Percentiles rank a stretch among this genome's conserved stretches.
Conservation (phyloP, 2,888 invertebrate species). For the Apodemia hepburni region DNA sequence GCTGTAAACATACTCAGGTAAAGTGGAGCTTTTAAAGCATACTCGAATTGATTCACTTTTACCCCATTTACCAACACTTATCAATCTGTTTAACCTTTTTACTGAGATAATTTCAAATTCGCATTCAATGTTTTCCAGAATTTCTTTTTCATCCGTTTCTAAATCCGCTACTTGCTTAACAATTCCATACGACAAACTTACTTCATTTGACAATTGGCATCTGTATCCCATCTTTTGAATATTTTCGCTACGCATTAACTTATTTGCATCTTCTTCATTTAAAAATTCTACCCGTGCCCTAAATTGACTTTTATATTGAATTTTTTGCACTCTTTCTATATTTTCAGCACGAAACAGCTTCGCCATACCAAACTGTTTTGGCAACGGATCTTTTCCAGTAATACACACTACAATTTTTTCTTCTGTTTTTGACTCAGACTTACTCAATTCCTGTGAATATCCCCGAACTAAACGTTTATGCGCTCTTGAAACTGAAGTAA, state of each 20-base stretch:
- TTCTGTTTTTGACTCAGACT: too few relatives aligned
- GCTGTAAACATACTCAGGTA: background rate
- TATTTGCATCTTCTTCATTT: background rate
- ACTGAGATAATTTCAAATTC: background rate
- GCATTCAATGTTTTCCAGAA: background rate
- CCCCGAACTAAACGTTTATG: background rate
- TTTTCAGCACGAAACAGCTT: conserved; percentile 29
- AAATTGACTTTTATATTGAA: conserved; percentile 29
- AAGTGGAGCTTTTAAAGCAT: background rate
- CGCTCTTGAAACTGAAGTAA: background rate
- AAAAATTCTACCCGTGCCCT: conserved; percentile 27
- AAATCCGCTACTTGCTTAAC: background rate
- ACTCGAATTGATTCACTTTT: background rate
- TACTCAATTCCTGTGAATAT: background rate
- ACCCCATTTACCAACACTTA: background rate
- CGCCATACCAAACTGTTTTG: conserved; percentile 32
- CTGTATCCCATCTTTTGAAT: background rate
- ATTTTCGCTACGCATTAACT: background rate
- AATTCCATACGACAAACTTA: background rate
- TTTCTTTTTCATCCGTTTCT: background rate
- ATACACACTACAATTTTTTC: too few relatives aligned
- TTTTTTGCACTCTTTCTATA: conserved; percentile 26
- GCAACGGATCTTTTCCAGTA: conserved; percentile 15
- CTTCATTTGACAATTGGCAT: background rate
- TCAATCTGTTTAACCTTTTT: background rate